phyloP scores from a whole-genome alignment of 2,888 invertebrate genomes.

The Coleophora deauratella region DNA sequence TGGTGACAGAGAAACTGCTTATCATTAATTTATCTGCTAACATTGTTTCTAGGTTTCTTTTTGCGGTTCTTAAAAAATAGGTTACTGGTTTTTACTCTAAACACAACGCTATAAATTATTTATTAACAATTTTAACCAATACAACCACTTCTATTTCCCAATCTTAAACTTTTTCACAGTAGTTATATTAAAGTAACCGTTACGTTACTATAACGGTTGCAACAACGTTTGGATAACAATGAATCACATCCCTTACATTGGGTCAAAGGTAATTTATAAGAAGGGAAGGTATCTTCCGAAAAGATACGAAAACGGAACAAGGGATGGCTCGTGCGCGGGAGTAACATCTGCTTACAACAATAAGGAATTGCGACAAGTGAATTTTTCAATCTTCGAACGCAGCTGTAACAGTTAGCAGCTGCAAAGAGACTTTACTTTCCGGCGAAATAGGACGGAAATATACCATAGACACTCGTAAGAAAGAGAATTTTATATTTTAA shows the following conservation, averaged over 20 bases:
- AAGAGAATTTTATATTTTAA: background rate
- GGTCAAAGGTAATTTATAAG: background rate
- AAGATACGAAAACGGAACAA: background rate
- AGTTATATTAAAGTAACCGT: too few species aligned
- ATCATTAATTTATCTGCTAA: too few species aligned
- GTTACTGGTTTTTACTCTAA: too few species aligned
- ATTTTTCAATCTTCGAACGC: constrained; percentile 23
- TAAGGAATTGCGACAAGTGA: constrained; percentile 23
- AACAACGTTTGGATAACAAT: constrained; percentile 5
- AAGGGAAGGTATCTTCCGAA: background rate
- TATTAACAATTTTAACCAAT: too few species aligned
- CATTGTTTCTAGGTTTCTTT: too few species aligned
- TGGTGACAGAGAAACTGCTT: too few species aligned
- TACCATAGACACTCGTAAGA: constrained; percentile 3
- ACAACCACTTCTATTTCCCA: too few species aligned
- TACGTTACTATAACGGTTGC: background rate
- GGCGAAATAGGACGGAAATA: constrained; percentile 2
- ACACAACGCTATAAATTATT: too few species aligned
- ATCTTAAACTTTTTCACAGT: too few species aligned
- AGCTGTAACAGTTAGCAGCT: constrained; percentile 30
- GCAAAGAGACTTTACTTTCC: constrained; percentile 5
- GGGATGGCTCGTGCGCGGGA: constrained; percentile 15
- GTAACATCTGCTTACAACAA: constrained; percentile 12
- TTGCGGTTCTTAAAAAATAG: too few species aligned
- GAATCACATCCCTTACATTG: background rate